These are phyloP conservation scores for Agraylea sexmaculata DNA, from an alignment of 1,140 invertebrate species.

Conservation along the genomic window DNA sequence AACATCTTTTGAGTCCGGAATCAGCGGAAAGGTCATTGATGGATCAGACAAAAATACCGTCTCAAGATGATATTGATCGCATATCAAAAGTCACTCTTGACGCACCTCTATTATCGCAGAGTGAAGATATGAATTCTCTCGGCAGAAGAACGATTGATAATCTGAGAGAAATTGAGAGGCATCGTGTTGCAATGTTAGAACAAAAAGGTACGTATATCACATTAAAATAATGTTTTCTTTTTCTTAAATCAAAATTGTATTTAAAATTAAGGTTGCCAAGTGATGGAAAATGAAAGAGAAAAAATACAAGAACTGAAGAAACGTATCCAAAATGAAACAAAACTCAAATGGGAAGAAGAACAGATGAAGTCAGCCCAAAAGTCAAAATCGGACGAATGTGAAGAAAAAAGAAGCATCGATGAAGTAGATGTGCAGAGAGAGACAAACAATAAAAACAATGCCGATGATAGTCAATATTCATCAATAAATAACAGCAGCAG, in stretches of 20 bases:
- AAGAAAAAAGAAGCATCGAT: no score
- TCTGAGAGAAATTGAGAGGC: slow-evolving; percentile 79
- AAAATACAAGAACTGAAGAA: slow-evolving; percentile 77
- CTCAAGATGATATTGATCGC: slow-evolving; percentile 74
- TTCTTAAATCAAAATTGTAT: slow-evolving; percentile 14
- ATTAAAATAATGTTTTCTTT: slow-evolving; percentile 6
- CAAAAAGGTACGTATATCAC: slow-evolving; percentile 61
- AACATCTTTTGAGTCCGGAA: slow-evolving; percentile 25
- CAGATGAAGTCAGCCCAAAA: slow-evolving; percentile 7
- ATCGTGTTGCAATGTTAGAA: slow-evolving; percentile 73
- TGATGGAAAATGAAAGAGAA: slow-evolving; percentile 81
- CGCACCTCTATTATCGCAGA: slow-evolving; percentile 55
- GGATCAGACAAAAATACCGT: slow-evolving; percentile 44
- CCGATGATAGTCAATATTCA: no score
- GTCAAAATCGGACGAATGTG: no score
- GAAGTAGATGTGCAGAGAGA: no score
- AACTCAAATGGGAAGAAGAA: slow-evolving; percentile 67
- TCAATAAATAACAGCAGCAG: no score
- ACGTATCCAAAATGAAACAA: slow-evolving; percentile 77
- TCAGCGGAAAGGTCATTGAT: slow-evolving; percentile 27
- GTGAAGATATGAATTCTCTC: slow-evolving; percentile 52
- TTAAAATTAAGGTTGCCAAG: slow-evolving; percentile 57
- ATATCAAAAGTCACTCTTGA: slow-evolving; percentile 76
- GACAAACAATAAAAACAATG: no score
- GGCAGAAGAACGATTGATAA: slow-evolving; percentile 79